Evolutionary conservation across 2,113 vertebrate genomes (phyloP), one percentile per base, ranked within the genome.

Genomic region (Rhynchomys soricoides): DNA sequence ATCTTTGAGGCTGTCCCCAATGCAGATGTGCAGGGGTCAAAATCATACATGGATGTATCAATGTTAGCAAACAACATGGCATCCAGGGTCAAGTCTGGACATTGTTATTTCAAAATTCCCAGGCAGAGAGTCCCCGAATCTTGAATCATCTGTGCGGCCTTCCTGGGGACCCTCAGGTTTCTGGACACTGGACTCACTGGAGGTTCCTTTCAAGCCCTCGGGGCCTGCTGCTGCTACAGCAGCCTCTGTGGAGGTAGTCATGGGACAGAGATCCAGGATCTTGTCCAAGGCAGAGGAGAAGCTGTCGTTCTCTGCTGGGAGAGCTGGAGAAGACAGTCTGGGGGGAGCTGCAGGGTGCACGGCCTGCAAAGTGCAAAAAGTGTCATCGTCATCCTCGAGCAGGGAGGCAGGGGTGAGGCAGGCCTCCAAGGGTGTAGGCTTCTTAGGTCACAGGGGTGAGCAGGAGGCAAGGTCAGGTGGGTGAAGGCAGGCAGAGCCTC

Each of bases 31-130:
- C 99, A 99, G 96, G 99, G 99, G 97, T 99, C 99, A 97, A 99
- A 99, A 98, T 99, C 99, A 81, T 99, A 99, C 99, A 99, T 99
- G 97, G 99, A 99, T 82, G 99, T 99, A 97, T 99, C 99, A 82
- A 99, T 99, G 98, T 99, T 99, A 13, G 99, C 99, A 8, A 99
- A 99, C 73, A 99, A 99, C 98, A 99, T 99, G 88, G 99, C 99
- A 75, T 99, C 99, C 98, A 99, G 98, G 94, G 99, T 99, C 98
- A 99, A 98, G 99, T 99, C 99, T 52, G 97, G 99, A 99, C 2
- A 99, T 98, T 9, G 99, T 99, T 89, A 99, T 99, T 96, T 99
- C 99, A 22, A 99, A 98, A 96, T 99, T 99, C 89, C 98, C 98
- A 0, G 99, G 99, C 59, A 99, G 98, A 19, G 99, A 92, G 95